Evolutionary conservation across 2,797 vertebrate species (phyloP).

Genomic region (Nannoperca australis): DNA sequence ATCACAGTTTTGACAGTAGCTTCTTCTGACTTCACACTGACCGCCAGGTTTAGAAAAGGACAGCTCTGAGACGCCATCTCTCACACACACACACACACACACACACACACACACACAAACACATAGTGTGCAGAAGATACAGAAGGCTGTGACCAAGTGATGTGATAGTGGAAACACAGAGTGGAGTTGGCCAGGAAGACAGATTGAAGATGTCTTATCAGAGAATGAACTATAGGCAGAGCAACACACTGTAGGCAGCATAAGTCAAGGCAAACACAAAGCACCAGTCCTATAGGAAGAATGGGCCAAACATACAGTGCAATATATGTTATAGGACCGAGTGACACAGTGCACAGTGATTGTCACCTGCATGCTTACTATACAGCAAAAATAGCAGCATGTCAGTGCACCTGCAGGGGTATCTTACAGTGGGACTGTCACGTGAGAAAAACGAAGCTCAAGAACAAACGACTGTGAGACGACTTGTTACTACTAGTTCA

Average conservation of each 20-base stretch:
- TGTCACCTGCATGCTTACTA: background rate
- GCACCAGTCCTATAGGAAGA: background rate
- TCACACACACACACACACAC: conserved; percentile 4
- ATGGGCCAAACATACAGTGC: background rate
- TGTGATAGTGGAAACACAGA: background rate
- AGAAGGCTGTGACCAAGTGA: conserved; percentile 6
- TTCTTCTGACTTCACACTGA: conserved; percentile 26
- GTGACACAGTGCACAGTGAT: too few species aligned
- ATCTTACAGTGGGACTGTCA: background rate
- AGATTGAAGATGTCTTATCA: conserved; percentile 1
- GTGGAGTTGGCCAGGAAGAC: background rate
- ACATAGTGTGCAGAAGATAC: conserved; percentile 12
- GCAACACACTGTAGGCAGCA: background rate
- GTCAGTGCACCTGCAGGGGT: background rate
- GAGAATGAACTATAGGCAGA: background rate
- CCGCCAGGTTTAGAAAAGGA: conserved; percentile 32
- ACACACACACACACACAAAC: conserved; percentile 2
- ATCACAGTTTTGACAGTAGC: conserved; percentile 66
- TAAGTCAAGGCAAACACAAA: background rate
- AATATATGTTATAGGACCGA: too few species aligned
- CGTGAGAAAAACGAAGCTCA: too few species aligned
- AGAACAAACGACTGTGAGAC: too few species aligned
- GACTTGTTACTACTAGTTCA: too few species aligned
- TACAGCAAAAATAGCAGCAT: background rate
- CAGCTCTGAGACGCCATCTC: background rate